Percentiles rank a stretch among this genome's conserved stretches.
These are phyloP conservation scores for Xanthorhoe designata DNA, from an alignment of 2,888 invertebrate genomes.

Conservation along the genomic window DNA sequence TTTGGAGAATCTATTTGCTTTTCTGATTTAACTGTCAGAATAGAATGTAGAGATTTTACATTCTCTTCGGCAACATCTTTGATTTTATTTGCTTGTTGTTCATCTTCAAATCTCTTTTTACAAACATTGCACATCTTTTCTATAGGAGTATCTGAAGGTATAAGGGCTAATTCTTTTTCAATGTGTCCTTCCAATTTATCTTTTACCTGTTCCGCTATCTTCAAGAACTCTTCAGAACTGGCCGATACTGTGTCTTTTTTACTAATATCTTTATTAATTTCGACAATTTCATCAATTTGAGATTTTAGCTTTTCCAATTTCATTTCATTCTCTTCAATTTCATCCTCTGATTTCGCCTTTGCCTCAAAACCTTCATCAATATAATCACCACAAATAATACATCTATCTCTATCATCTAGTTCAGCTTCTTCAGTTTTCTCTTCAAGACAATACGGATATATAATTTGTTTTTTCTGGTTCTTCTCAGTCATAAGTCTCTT, in stretches of 20 bases:
- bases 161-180: neutral
- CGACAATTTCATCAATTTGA: constrained; percentile 49
- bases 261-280: constrained; percentile 47
- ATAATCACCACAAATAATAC: constrained; percentile 35
- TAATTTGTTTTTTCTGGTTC: neutral
- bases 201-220: constrained; percentile 48
- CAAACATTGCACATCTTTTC: constrained; percentile 17
- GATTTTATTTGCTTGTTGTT: neutral
- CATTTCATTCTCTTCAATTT: constrained; percentile 26
- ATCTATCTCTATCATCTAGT: constrained; percentile 29
- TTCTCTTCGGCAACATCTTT: constrained; percentile 2
- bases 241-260: constrained; percentile 38
- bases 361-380: neutral
- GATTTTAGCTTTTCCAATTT: constrained; percentile 47
- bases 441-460: constrained; percentile 22
- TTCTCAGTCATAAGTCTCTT: constrained; percentile 32
- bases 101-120: constrained; percentile 14
- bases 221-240: constrained; percentile 48
- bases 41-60: neutral
- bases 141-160: constrained; percentile 8
- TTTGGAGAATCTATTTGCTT: neutral
- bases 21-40: constrained; percentile 36
- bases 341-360: neutral
- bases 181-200: constrained; percentile 33
- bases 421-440: constrained; percentile 10